Conservation (phyloP, 2,113 vertebrate genomes). For the Seriola rivoliana region DNA sequence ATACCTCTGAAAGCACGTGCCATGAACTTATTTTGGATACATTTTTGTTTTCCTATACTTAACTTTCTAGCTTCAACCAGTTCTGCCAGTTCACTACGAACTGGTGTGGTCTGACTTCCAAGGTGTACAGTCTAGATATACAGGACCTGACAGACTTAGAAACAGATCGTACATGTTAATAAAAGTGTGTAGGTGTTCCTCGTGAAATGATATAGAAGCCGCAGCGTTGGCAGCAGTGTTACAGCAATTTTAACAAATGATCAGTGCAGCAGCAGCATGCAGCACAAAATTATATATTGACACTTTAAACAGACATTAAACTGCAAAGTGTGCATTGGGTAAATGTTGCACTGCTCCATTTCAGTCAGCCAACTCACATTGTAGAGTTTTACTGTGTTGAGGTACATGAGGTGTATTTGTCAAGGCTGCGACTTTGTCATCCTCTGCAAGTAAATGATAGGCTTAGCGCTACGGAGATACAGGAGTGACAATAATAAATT, state of each 20-base stretch:
- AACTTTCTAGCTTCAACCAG: background rate
- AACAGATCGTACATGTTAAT: background rate
- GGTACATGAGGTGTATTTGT: background rate
- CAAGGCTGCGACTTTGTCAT: background rate
- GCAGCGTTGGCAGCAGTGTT: background rate
- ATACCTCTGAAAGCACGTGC: background rate
- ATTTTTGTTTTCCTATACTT: background rate
- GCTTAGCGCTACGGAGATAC: background rate
- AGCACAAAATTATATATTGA: background rate
- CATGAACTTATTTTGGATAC: background rate
- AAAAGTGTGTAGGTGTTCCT: background rate
- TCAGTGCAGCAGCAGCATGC: background rate
- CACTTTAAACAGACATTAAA: background rate
- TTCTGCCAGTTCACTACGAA: background rate
- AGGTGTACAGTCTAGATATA: background rate
- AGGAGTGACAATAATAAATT: background rate
- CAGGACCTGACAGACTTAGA: background rate
- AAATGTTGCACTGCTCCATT: background rate
- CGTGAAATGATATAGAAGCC: background rate
- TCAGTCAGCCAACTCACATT: background rate
- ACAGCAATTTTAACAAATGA: background rate
- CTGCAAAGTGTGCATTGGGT: background rate
- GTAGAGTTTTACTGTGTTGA: background rate
- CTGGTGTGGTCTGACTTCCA: background rate
- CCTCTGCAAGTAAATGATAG: background rate